Conservation (phyloP, 2,113 vertebrate species). For the Anseranas semipalmata region DNA sequence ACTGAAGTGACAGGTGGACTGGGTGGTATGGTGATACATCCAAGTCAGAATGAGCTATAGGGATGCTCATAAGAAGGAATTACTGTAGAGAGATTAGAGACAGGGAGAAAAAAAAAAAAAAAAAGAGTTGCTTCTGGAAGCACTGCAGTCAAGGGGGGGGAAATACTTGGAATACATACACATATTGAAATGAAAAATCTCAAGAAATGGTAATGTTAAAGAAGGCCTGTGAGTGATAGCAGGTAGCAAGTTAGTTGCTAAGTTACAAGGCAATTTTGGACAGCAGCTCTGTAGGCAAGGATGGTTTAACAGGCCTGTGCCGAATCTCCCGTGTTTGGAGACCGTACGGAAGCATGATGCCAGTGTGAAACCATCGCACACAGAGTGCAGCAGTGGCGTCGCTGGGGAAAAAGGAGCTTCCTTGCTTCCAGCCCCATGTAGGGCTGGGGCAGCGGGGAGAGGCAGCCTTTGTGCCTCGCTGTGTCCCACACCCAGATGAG, state of each 20-base stretch:
- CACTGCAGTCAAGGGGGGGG: neutral
- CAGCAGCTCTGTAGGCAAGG: neutral
- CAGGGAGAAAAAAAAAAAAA: neutral
- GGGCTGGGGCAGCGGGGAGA: neutral
- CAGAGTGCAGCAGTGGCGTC: neutral
- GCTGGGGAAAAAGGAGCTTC: neutral
- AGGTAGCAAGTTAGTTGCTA: conserved; percentile 38
- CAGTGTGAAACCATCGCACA: neutral
- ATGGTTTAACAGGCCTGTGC: neutral
- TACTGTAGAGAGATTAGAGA: neutral
- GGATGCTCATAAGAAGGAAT: neutral
- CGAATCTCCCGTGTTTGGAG: neutral
- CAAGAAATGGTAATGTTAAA: neutral
- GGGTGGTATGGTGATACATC: neutral
- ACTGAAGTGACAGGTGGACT: neutral
- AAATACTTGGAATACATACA: neutral
- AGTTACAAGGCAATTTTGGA: conserved; percentile 28
- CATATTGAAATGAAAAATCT: neutral
- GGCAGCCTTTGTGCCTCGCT: rapidly evolving
- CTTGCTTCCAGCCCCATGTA: neutral
- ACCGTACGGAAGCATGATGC: neutral
- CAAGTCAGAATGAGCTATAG: neutral
- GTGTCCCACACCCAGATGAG: neutral
- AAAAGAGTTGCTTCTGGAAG: neutral
- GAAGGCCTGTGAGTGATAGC: neutral